Percentiles rank a stretch among this genome's conserved stretches.
Evolutionary conservation across 2,888 invertebrate genomes (phyloP).

Genomic region (Drosophila longiperda): DNA sequence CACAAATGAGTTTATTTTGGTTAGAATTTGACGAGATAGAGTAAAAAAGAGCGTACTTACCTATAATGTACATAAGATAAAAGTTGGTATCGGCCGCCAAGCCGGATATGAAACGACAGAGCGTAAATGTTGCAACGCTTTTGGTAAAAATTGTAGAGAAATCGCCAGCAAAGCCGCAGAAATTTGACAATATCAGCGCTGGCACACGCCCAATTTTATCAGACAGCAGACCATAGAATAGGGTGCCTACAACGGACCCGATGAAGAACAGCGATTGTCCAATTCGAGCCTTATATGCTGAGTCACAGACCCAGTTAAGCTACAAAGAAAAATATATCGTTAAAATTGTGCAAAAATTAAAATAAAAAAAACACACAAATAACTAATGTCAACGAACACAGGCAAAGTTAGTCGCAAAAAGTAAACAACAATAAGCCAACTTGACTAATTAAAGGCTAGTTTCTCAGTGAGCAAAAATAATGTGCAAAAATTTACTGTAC

Average conservation of each 20-base stretch:
- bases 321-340: conserved; percentile 36
- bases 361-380: background rate
- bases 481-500: no score
- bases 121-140: conserved; percentile 85
- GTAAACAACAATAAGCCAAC: background rate
- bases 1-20: conserved; percentile 18
- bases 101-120: conserved; percentile 87
- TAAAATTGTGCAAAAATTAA: background rate
- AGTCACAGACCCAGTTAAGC: conserved; percentile 87
- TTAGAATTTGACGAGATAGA: background rate
- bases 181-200: conserved; percentile 86
- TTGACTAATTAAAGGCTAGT: background rate
- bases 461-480: background rate
- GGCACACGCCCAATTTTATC: conserved; percentile 87
- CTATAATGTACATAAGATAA: conserved; percentile 88
- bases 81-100: conserved; percentile 87
- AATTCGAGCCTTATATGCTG: conserved; percentile 87
- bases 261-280: conserved; percentile 88
- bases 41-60: conserved; percentile 77
- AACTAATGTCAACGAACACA: background rate
- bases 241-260: conserved; percentile 87
- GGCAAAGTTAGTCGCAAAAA: background rate
- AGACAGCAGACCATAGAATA: conserved; percentile 87
- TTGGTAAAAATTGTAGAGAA: conserved; percentile 86
- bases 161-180: conserved; percentile 86